Percentiles rank a stretch among this genome's conserved stretches.
phyloP scores from a whole-genome alignment of 2,797 vertebrate species.

The Salmo trutta region DNA sequence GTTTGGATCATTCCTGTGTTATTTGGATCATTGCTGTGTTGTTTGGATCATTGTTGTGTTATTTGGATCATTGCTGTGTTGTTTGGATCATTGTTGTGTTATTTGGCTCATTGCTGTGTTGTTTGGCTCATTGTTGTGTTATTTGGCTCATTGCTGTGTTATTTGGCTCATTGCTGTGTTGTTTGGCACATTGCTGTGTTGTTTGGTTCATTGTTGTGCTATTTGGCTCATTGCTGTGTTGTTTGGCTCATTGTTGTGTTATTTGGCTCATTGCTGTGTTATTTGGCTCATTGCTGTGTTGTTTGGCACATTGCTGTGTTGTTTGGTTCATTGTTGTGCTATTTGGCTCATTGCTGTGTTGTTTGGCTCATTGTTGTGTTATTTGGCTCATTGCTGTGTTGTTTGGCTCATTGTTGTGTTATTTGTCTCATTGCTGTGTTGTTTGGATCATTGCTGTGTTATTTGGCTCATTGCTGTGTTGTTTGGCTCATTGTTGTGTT shows the following conservation, averaged over 20 bases:
- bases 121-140: neutral
- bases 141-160: neutral
- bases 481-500: neutral
- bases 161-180: constrained; percentile 28
- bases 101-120: neutral
- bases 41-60: constrained; percentile 4
- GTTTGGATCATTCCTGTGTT: constrained; percentile 8
- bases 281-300: constrained; percentile 28
- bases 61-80: neutral
- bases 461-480: neutral
- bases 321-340: no score
- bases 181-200: no score
- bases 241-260: neutral
- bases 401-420: constrained; percentile 26
- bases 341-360: neutral
- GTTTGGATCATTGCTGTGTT: no score
- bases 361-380: neutral
- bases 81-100: constrained; percentile 4
- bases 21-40: neutral
- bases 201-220: no score
- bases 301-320: no score
- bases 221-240: neutral
- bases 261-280: neutral
- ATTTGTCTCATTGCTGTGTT: neutral
- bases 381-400: neutral